Conservation (phyloP, 2,888 invertebrate species). For the Xanthorhoe designata region DNA sequence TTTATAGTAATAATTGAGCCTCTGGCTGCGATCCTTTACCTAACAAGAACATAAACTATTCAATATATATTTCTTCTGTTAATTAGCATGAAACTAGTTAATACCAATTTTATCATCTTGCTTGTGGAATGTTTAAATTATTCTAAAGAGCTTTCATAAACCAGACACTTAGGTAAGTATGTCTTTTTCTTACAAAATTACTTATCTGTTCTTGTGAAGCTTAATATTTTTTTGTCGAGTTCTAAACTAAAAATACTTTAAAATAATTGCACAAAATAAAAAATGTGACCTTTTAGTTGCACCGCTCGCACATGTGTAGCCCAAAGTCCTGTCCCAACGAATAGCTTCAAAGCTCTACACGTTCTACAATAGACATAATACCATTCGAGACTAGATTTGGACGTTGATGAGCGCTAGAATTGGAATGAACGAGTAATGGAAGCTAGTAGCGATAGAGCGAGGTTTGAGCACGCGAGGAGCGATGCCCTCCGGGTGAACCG, state of each 20-base stretch:
- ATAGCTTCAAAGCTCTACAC: background rate
- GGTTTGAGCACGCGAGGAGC: conserved; percentile 74
- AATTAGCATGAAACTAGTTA: too few species aligned
- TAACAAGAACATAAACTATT: conserved; percentile 6
- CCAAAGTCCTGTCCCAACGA: background rate
- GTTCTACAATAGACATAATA: background rate
- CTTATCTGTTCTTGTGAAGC: too few species aligned
- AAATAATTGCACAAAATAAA: too few species aligned
- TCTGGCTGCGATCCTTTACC: conserved; percentile 4
- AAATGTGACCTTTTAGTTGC: background rate
- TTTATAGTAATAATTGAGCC: conserved; percentile 13
- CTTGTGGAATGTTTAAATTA: too few species aligned
- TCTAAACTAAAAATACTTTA: too few species aligned
- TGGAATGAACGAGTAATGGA: conserved; percentile 63
- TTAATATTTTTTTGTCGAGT: too few species aligned
- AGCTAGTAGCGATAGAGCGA: conserved; percentile 60
- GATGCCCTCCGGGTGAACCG: conserved; percentile 69
- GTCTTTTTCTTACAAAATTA: too few species aligned
- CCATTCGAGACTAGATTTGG: conserved; percentile 32
- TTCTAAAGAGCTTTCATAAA: too few species aligned
- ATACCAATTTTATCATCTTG: too few species aligned
- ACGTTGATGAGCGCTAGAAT: conserved; percentile 51
- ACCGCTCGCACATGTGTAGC: background rate
- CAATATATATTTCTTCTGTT: background rate
- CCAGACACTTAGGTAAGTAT: too few species aligned